Evolutionary conservation across 2,797 vertebrate species (phyloP).

Genomic region (Calcarius lapponicus): DNA sequence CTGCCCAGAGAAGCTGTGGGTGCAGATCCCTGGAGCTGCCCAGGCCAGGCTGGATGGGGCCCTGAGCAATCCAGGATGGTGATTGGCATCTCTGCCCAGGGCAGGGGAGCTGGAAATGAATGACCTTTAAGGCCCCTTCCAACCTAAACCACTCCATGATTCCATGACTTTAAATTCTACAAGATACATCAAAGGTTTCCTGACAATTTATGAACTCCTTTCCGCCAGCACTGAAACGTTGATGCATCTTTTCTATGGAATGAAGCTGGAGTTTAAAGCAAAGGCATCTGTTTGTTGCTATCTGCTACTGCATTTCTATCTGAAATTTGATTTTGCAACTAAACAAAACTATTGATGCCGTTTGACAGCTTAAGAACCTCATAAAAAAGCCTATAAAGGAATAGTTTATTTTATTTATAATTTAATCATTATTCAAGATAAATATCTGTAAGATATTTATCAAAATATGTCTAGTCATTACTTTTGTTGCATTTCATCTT

Average conservation of each 20-base stretch:
- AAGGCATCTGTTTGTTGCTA: neutral
- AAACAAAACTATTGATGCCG: neutral
- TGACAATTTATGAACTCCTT: neutral
- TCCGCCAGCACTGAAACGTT: neutral
- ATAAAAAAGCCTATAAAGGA: neutral
- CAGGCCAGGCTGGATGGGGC: neutral
- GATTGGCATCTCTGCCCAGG: neutral
- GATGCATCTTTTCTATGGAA: neutral
- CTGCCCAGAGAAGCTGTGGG: neutral
- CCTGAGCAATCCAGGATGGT: rapidly evolving
- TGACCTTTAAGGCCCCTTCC: neutral
- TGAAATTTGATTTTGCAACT: neutral
- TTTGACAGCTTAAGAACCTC: neutral
- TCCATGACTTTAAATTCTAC: neutral
- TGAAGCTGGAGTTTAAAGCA: neutral
- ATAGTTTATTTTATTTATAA: neutral
- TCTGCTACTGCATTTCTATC: neutral
- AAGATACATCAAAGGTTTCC: neutral
- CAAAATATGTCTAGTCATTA: neutral
- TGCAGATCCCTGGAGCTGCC: neutral
- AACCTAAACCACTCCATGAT: neutral
- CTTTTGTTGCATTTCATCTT: neutral
- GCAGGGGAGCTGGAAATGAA: neutral
- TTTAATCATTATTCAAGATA: neutral
- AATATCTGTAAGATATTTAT: neutral